A percentile compares a stretch with the other conserved stretches of the same genome.
Evolutionary conservation across 1,140 invertebrate genomes (phyloP).

Genomic region (Leptinotarsa lineolata): DNA sequence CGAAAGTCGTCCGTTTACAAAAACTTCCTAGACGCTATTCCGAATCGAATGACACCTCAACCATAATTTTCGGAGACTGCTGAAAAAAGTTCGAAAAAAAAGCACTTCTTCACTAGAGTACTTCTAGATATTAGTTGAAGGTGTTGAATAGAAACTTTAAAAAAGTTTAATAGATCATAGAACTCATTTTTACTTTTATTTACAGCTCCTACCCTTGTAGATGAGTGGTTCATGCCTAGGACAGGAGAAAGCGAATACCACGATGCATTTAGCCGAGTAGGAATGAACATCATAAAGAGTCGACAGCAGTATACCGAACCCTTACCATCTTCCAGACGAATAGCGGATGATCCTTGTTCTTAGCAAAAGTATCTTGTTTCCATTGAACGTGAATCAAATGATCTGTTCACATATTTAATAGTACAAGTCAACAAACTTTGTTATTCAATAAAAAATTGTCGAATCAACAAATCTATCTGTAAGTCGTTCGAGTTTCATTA

Average conservation of each 20-base stretch:
- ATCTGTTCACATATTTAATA: not conserved
- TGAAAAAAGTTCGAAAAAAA: no score
- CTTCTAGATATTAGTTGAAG: not conserved
- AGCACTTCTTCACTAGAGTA: no score
- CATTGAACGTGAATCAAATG: not conserved
- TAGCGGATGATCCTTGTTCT: constrained; percentile 39
- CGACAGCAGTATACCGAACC: constrained; percentile 65
- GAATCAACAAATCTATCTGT: no score
- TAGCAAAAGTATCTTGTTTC: constrained; percentile 10
- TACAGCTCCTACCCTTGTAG: constrained; percentile 37
- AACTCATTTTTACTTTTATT: not conserved
- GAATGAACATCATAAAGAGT: constrained; percentile 61
- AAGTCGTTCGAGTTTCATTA: no score
- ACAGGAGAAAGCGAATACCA: constrained; percentile 65
- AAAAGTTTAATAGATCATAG: no score
- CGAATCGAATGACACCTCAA: no score
- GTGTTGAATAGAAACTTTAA: not conserved
- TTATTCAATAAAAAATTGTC: not conserved
- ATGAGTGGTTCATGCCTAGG: constrained; percentile 58
- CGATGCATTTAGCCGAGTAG: constrained; percentile 63
- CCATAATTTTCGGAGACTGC: no score
- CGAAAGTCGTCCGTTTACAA: no score
- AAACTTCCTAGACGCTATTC: no score
- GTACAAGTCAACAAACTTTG: not conserved
- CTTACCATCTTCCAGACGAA: constrained; percentile 61